Evolutionary conservation across 1,140 invertebrate genomes (phyloP).

Genomic region (Homalodisca vitripennis): DNA sequence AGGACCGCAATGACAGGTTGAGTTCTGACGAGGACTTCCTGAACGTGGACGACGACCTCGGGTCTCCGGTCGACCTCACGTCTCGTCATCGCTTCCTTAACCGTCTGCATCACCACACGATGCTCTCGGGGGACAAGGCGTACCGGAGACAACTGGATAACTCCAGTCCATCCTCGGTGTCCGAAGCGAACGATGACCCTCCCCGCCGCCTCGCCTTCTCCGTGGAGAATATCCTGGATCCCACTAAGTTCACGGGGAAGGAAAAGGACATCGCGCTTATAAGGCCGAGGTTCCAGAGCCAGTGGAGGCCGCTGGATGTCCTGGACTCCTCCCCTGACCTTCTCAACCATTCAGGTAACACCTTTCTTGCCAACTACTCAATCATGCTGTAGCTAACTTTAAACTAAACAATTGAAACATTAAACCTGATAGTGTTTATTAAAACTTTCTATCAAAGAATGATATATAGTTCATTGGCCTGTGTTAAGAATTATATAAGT

Average conservation of each 20-base stretch:
- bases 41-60: slow-evolving; percentile 31
- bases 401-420: slow-evolving; percentile 11
- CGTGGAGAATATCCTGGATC: slow-evolving; percentile 89
- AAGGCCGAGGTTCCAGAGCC: slow-evolving; percentile 18
- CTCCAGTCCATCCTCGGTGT: slow-evolving; percentile 21
- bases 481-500: no score
- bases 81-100: slow-evolving; percentile 26
- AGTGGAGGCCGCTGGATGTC: slow-evolving; percentile 54
- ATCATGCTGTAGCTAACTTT: background rate
- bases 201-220: slow-evolving; percentile 68
- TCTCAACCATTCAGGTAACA: slow-evolving; percentile 32
- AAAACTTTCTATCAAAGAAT: no score
- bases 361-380: no score
- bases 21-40: slow-evolving; percentile 34
- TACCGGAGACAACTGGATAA: background rate
- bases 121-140: background rate
- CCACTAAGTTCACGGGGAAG: slow-evolving; percentile 82
- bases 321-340: slow-evolving; percentile 28
- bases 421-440: background rate
- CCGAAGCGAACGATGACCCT: slow-evolving; percentile 22
- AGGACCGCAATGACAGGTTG: slow-evolving; percentile 8
- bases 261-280: slow-evolving; percentile 24
- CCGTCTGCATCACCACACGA: slow-evolving; percentile 1
- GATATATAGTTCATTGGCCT: no score
- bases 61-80: slow-evolving; percentile 40